A percentile compares a stretch with the other conserved stretches of the same genome.
Evolutionary conservation across 2,113 vertebrate genomes (phyloP).

Genomic region (Sylvilagus bachmani): DNA sequence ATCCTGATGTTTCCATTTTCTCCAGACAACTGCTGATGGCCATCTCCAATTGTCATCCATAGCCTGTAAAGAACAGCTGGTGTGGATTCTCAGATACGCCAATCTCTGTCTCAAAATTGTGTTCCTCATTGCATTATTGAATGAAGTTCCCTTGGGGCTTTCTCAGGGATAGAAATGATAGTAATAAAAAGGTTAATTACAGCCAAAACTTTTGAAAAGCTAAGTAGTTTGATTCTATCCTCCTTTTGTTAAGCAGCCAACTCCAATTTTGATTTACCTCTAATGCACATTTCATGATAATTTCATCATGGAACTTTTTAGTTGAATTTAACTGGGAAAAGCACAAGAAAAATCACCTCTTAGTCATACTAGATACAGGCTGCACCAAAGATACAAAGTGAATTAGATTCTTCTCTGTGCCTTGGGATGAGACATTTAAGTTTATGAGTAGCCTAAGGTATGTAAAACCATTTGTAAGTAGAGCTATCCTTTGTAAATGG

Average conservation of each 20-base stretch:
- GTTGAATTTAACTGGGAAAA: not conserved
- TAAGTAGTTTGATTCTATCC: not conserved
- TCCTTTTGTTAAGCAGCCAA: not conserved
- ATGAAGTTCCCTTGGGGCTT: not conserved
- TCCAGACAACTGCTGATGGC: not conserved
- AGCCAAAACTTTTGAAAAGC: constrained; percentile 35
- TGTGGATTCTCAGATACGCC: not conserved
- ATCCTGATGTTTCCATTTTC: not conserved
- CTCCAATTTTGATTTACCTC: not conserved
- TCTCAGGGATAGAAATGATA: not conserved
- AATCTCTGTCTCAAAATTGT: not conserved
- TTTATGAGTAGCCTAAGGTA: too few relatives aligned
- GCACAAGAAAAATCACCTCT: constrained; percentile 37
- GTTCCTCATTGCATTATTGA: not conserved
- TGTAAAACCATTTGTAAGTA: too few relatives aligned
- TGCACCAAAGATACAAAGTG: not conserved
- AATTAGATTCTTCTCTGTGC: not conserved
- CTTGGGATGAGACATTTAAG: not conserved
- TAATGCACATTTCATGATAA: not conserved
- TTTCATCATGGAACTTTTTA: constrained; percentile 26
- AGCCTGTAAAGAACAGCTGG: not conserved
- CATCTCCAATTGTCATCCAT: not conserved
- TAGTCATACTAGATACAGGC: not conserved
- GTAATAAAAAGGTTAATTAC: not conserved
- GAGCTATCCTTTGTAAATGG: too few relatives aligned